Base-by-base conservation (phyloP, 2,113 vertebrate genomes). In the Pedetes capensis region DNA sequence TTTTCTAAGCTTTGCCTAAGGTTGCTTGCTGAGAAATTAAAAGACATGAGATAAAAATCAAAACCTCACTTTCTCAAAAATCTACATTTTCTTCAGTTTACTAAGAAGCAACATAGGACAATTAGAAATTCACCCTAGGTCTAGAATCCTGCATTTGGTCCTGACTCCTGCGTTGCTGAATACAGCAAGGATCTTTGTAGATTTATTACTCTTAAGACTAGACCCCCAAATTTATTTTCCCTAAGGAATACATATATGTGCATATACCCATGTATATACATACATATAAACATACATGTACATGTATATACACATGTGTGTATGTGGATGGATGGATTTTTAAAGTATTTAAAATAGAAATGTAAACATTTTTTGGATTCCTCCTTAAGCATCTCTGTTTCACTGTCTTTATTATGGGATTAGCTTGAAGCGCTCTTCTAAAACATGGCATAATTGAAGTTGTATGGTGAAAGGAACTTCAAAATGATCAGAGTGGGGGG, bases 381-480 rank as follows among this genome's bases (percentile, higher is more conserved):
- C 53, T 89, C 64, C 20, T 20, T 29, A 87, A 88, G 76, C 12
- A 74, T 90, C 83, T 93, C 80, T 95, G 29, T 88, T 88, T 94
- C 55, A 81, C 39, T 86, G 25, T 69, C 18, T 85, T 85, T 94
- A 75, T 84, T 87, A 72, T 20, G 18, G 42, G n/a, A 95, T 96
- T 92, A 95, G 63, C 66, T 93, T 61, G 82, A 25, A 84, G 17
- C n/a, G 66, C 47, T 95, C 66, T 82, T 94, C 72, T 51, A 89
- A 96, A 96, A 75, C 53, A 83, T 42, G 20, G 53, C 20, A 55
- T 51, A 74, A 92, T 72, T 93, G 53, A 96, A 94, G 82, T 63
- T 32, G 6, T 64, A 68, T 51, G 44, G 49, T 85, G 5, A 95
- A 55, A 22, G 76, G 93, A 95, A 96, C 76, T 92, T 96, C 27